phyloP scores from a whole-genome alignment of 2,113 vertebrate genomes.

The Passer montanus region DNA sequence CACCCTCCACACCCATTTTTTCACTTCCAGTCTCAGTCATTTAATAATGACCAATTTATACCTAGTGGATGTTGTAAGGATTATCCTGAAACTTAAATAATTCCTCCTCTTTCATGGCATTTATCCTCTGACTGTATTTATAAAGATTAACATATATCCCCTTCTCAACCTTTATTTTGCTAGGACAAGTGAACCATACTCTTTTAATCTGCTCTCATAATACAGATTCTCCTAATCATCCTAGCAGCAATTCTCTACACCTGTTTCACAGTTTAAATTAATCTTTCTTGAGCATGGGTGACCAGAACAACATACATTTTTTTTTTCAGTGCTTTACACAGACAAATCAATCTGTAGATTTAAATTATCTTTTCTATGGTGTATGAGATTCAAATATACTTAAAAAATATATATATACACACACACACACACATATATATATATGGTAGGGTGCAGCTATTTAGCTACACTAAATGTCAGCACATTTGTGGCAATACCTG shows the following conservation, averaged over 20 bases:
- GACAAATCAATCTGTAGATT: neutral
- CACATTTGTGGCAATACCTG: neutral
- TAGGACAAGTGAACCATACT: conserved; percentile 64
- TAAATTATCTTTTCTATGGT: neutral
- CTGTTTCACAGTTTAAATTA: conserved; percentile 46
- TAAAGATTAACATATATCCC: conserved; percentile 64
- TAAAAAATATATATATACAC: neutral
- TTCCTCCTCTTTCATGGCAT: conserved; percentile 54
- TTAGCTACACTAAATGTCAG: neutral
- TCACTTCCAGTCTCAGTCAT: neutral
- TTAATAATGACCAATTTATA: conserved; percentile 57
- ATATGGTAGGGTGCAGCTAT: neutral
- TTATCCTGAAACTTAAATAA: conserved; percentile 65
- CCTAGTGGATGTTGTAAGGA: conserved; percentile 34
- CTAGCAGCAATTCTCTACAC: conserved; percentile 30
- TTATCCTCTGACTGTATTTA: conserved; percentile 65
- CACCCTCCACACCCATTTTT: neutral
- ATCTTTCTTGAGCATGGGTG: neutral
- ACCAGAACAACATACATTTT: neutral
- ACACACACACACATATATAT: too few relatives aligned
- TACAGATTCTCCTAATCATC: conserved; percentile 58
- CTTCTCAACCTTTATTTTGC: conserved; percentile 67
- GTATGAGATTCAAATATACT: neutral
- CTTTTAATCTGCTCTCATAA: conserved; percentile 65
- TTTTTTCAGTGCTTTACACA: neutral